Conservation (phyloP, 2,797 vertebrate genomes). For the Acanthurus leucopareius region DNA sequence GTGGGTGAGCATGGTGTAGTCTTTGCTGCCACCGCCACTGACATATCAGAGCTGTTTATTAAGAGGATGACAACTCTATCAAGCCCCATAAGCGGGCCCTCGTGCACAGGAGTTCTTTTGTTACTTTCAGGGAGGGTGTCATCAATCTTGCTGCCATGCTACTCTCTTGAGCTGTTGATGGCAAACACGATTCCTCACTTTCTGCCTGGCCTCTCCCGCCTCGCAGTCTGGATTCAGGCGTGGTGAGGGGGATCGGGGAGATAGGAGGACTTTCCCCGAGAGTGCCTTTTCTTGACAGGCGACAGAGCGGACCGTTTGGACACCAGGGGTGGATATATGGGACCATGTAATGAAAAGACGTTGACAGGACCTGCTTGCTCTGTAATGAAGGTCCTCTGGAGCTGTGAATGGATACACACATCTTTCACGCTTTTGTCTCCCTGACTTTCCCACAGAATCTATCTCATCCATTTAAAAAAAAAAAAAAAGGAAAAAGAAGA, state of each 20-base stretch:
- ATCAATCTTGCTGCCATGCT: constrained; percentile 94
- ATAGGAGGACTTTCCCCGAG: constrained; percentile 84
- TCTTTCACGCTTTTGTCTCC: constrained; percentile 80
- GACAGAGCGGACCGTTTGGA: constrained; percentile 80
- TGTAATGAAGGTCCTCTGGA: constrained; percentile 84
- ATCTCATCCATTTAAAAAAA: constrained; percentile 72
- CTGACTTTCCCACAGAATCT: constrained; percentile 78
- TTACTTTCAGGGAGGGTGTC: constrained; percentile 90
- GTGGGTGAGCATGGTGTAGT: constrained; percentile 80
- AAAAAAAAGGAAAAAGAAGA: constrained; percentile 58
- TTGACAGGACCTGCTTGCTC: constrained; percentile 86
- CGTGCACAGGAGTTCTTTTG: constrained; percentile 91
- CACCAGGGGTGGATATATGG: constrained; percentile 83
- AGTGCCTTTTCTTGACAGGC: constrained; percentile 82
- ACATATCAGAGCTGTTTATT: constrained; percentile 93
- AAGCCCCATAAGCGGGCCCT: constrained; percentile 92
- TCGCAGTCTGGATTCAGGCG: constrained; percentile 77
- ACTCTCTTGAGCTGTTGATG: constrained; percentile 91
- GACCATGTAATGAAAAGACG: constrained; percentile 85
- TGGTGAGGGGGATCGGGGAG: constrained; percentile 76
- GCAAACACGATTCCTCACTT: constrained; percentile 86
- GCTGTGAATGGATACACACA: constrained; percentile 81
- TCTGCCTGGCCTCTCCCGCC: constrained; percentile 83
- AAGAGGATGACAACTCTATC: constrained; percentile 97
- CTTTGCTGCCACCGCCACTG: constrained; percentile 81